These are phyloP conservation scores for Synodontis membranacea DNA, from an alignment of 2,113 vertebrate genomes.

Conservation along the genomic window DNA sequence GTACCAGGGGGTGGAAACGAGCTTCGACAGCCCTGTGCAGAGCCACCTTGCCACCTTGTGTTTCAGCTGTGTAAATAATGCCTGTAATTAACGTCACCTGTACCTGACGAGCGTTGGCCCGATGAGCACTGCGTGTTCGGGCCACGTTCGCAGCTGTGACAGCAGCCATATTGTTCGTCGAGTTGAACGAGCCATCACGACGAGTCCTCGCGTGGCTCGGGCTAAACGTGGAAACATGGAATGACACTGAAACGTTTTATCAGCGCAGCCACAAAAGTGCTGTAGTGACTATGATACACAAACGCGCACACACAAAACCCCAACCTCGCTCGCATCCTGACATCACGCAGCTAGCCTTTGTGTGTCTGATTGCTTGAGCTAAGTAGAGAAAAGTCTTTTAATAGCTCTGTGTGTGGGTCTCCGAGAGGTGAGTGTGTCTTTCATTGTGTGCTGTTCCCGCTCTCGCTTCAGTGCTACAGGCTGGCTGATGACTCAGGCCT, in stretches of 20 bases:
- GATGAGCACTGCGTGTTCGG: constrained; percentile 44
- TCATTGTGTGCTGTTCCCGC: constrained; percentile 25
- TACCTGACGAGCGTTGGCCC: constrained; percentile 52
- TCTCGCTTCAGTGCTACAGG: constrained; percentile 14
- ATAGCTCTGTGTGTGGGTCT: constrained; percentile 32
- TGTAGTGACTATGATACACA: background rate
- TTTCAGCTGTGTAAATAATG: constrained; percentile 59
- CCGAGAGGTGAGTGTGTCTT: constrained; percentile 2
- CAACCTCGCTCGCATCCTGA: constrained; percentile 20
- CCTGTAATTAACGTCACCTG: constrained; percentile 60
- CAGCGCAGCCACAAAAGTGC: background rate
- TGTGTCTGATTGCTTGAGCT: constrained; percentile 44
- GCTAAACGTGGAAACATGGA: background rate
- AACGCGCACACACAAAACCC: background rate
- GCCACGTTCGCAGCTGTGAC: constrained; percentile 40
- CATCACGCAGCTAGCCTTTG: constrained; percentile 20
- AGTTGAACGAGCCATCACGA: background rate
- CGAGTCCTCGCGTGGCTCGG: background rate
- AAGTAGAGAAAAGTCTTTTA: constrained; percentile 52
- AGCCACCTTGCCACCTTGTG: constrained; percentile 52
- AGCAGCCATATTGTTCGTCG: constrained; percentile 38
- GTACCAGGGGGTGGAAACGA: background rate
- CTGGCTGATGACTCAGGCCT: constrained; percentile 40
- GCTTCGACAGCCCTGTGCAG: constrained; percentile 32
- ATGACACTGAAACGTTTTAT: constrained; percentile 8